Conservation (phyloP, 2,888 invertebrate species). For the Lithophane socia region DNA sequence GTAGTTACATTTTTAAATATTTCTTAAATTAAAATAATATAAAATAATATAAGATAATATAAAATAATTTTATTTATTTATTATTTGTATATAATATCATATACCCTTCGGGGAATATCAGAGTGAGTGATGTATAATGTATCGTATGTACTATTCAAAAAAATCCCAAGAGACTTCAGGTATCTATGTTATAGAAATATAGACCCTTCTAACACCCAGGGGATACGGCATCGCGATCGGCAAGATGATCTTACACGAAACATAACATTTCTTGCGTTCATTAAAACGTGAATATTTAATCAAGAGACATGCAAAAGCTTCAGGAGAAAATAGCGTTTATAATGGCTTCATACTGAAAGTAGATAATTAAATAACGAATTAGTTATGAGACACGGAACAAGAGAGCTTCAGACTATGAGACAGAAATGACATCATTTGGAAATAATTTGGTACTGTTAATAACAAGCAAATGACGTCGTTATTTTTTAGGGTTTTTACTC, state of each 20-base stretch:
- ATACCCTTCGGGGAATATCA: neutral
- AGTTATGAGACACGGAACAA: constrained; percentile 21
- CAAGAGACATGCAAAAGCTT: neutral
- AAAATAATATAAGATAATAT: too few relatives aligned
- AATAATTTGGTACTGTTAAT: constrained; percentile 41
- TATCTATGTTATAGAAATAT: constrained; percentile 2
- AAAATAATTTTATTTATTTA: too few relatives aligned
- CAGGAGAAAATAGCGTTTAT: neutral
- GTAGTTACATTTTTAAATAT: too few relatives aligned
- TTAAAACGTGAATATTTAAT: constrained; percentile 33
- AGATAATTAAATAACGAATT: constrained; percentile 15
- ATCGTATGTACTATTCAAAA: neutral
- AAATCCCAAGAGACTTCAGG: constrained; percentile 17
- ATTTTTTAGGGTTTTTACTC: constrained; percentile 36
- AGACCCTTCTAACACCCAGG: neutral
- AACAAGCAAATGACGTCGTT: constrained; percentile 28
- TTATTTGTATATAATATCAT: neutral
- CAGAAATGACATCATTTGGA: constrained; percentile 33
- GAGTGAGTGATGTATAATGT: constrained; percentile 2
- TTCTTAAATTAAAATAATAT: too few relatives aligned
- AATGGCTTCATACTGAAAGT: neutral
- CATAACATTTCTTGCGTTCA: neutral
- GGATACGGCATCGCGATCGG: neutral
- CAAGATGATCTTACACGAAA: constrained; percentile 2
- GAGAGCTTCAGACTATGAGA: neutral